A percentile compares a stretch with the other conserved stretches of the same genome.
phyloP scores from a whole-genome alignment of 2,797 vertebrate species.

The Hephaestus fuliginosus region DNA sequence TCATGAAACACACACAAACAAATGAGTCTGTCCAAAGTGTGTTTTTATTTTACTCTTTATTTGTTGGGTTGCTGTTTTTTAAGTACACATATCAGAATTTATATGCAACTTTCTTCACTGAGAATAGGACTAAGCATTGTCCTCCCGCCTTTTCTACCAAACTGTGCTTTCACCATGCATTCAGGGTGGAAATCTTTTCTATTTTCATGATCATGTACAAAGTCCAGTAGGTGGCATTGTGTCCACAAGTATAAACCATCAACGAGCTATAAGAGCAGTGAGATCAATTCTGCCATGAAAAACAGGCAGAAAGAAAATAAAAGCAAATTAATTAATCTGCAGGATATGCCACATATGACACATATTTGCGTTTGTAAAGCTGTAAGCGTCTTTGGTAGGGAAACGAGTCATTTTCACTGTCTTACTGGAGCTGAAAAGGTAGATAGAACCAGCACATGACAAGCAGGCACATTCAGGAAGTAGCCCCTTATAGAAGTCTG shows the following conservation, averaged over 20 bases:
- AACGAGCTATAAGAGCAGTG: background rate
- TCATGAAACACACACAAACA: background rate
- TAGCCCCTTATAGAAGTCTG: background rate
- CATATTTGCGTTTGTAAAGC: constrained; percentile 3
- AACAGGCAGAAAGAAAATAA: background rate
- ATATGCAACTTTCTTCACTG: background rate
- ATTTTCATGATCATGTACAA: background rate
- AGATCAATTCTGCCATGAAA: constrained; percentile 7
- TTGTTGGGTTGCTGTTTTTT: background rate
- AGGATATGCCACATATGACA: constrained; percentile 1
- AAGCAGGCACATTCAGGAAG: constrained; percentile 7
- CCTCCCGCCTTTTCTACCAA: background rate
- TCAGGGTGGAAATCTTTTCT: background rate
- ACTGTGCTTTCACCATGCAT: background rate
- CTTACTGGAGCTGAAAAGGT: constrained; percentile 3
- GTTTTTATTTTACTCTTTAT: background rate
- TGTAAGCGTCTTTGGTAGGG: constrained; percentile 8
- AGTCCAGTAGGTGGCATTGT: constrained; percentile 71
- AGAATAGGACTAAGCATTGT: background rate
- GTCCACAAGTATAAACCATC: constrained; percentile 19
- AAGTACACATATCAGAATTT: background rate
- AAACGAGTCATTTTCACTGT: background rate
- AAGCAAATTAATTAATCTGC: constrained; percentile 18
- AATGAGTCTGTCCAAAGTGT: background rate
- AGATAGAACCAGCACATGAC: background rate